Evolutionary conservation across 2,797 vertebrate species (phyloP).

Genomic region (Vespertilio murinus): DNA sequence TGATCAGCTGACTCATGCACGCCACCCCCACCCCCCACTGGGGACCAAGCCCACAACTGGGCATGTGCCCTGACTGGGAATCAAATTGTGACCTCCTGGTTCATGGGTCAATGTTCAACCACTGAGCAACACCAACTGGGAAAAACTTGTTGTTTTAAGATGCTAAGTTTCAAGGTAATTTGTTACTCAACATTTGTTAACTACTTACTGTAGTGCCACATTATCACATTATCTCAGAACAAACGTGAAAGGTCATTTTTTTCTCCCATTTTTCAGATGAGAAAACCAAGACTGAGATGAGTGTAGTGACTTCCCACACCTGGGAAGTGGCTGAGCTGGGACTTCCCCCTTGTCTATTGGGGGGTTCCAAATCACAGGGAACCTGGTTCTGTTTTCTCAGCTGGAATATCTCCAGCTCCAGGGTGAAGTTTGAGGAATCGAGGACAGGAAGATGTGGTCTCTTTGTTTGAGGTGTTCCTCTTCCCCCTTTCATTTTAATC

Average conservation of each 20-base stretch:
- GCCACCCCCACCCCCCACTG: too few species aligned
- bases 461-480: background rate
- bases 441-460: background rate
- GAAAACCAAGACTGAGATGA: background rate
- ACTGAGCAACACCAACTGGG: too few species aligned
- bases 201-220: background rate
- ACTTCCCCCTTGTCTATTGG: background rate
- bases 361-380: background rate
- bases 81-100: too few species aligned
- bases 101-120: too few species aligned
- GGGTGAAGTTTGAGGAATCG: background rate
- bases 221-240: background rate
- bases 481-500: background rate
- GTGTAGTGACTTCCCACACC: background rate
- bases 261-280: constrained; percentile 22
- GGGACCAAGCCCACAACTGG: too few species aligned
- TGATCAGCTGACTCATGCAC: too few species aligned
- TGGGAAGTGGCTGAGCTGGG: background rate
- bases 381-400: background rate
- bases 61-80: too few species aligned
- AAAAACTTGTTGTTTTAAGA: background rate
- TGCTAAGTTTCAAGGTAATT: background rate
- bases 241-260: background rate
- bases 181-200: background rate
- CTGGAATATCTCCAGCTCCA: background rate